Conservation (phyloP, 2,113 vertebrate species). For the Beaufortia kweichowensis region DNA sequence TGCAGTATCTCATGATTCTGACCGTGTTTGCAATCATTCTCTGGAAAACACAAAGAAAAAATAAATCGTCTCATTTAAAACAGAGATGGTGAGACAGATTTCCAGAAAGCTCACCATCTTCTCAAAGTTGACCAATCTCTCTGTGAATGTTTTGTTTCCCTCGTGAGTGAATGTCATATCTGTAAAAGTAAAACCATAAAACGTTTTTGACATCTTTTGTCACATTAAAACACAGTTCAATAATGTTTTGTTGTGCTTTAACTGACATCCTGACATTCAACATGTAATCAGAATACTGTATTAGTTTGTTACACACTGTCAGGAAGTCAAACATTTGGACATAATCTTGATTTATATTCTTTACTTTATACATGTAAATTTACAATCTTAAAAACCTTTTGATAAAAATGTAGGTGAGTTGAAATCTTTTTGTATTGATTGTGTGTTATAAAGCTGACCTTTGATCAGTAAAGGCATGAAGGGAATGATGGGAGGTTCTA, state of each 20-base stretch:
- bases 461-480: conserved; percentile 99
- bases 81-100: conserved; percentile 19
- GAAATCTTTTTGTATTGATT: too few species aligned
- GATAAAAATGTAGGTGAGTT: too few species aligned
- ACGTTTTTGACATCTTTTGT: too few species aligned
- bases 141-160: conserved; percentile 95
- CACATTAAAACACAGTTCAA: too few species aligned
- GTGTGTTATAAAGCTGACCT: conserved; percentile 76
- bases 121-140: conserved; percentile 98
- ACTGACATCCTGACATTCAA: too few species aligned
- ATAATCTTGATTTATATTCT: too few species aligned
- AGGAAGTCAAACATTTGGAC: too few species aligned
- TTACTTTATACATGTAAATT: too few species aligned
- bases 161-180: conserved; percentile 99
- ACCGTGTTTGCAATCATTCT: conserved; percentile 96
- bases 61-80: conserved; percentile 6
- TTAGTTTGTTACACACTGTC: too few species aligned
- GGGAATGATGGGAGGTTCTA: conserved; percentile 94
- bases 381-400: too few species aligned
- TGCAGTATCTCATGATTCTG: conserved; percentile 89
- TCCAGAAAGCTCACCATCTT: conserved; percentile 89
- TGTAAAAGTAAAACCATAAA: conserved; percentile 71
- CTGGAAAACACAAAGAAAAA: conserved; percentile 74
- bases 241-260: too few species aligned
- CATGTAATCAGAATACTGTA: too few species aligned